Evolutionary conservation across 2,797 vertebrate genomes (phyloP), one percentile per base, ranked within the genome.

Genomic region (Acrocephalus scirpaceus): DNA sequence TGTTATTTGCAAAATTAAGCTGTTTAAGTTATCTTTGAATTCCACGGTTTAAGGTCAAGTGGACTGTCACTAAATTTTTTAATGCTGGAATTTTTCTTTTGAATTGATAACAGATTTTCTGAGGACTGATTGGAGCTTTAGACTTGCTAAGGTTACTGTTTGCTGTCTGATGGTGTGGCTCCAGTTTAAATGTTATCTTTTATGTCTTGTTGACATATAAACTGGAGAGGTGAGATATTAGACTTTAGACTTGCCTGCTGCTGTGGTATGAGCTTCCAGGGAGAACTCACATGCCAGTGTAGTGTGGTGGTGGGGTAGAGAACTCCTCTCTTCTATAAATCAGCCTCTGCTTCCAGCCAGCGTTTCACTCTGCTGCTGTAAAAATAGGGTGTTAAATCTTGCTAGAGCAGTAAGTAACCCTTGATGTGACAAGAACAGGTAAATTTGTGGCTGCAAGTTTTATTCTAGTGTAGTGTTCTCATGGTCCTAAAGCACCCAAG

Each of bases 141-240:
- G 29, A 38, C 17, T 87, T 82, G 34, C 23, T 70, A 26, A 50
- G 40, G 57, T 56, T 82, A 2, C 53, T 94, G 61, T 93, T 92
- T 91, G 81, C 82, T 71, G 65, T 93, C 89, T 91, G 91, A 22
- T 72, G 74, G 54, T 86, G 60, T 53, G 92, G 77, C 88, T 97
- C 64, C 62, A 48, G 71, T 82, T 82, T 44, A 73, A 88, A 76
- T 0, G 4, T 66, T 94, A 88, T 85, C 93, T 93, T 84, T 88
- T 45, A 29, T 32, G 67, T 66, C 65, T 70, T 95, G 64, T 94
- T 95, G 95, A 95, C 80, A 50, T 27, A 71, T 0, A 25, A 70
- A 7, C 56, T 79, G 67, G 84, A 95, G 81, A 74, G 61, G 45
- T 71, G 61, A 88, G 75, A 65, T 86, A 47, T 0, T 91, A 57